Evolutionary conservation across 2,113 vertebrate species (phyloP), one percentile per base, ranked within the genome.

Genomic region (Ahaetulla prasina): DNA sequence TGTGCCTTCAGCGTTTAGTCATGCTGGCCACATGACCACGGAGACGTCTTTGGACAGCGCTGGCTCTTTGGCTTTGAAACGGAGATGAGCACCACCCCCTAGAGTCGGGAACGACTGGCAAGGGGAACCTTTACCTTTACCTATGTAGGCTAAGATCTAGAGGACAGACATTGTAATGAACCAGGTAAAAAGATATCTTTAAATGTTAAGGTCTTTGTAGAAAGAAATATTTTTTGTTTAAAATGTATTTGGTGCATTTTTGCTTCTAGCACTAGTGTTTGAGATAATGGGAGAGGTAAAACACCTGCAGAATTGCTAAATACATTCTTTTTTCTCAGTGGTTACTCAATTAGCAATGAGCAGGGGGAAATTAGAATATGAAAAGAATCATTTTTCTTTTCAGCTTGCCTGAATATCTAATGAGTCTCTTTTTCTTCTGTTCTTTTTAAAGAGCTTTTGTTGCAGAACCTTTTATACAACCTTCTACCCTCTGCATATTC

Each of bases 321-420:
- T 45, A 87, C 57, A 1, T 91, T 94, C 50, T 39, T 90, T 43
- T 2, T 22, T 85, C 94, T 92, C 88, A 45, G 10, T 90, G 11
- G 16, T 27, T 84, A 86, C 85, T 93, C 50, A 92, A 89, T 88
- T 85, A 53, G 1, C 2, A 3, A 55, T 53, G 50, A 55, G 52
- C 53, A 52, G 53, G 60, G 47, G 54, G 27, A 18, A 90, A 87
- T 47, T 87, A 94, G 87, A 68, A 91, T 91, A 91, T 88, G 87
- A 88, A 92, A 92, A 89, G 54, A 93, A 84, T 85, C 30, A 12
- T 84, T 92, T 53, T 11, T 91, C 80, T 89, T 91, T 95, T 90
- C 30, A 87, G 43, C 3, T 25, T 16, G 22, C 25, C 68, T 91
- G 43, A 80, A 92, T 52, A 93, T 2, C 1, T 91, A 57, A 90